These are phyloP conservation scores for Sipha maydis DNA, from an alignment of 2,888 invertebrate genomes.

Conservation along the genomic window DNA sequence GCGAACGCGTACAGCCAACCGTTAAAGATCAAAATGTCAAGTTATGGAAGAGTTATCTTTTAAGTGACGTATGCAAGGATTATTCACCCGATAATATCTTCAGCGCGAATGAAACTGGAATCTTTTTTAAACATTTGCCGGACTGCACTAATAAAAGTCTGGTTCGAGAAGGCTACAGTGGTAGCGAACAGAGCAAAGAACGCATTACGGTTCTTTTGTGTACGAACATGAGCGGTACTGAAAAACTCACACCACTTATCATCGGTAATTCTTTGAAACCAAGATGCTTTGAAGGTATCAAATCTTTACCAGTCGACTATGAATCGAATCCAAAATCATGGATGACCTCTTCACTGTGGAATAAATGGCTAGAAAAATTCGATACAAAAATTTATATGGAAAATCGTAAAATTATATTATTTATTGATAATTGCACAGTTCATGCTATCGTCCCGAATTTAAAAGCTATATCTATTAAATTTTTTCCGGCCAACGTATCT, in stretches of 20 bases:
- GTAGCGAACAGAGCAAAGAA: neutral
- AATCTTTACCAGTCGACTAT: slow-evolving; percentile 9
- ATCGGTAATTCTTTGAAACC: neutral
- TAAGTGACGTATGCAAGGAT: neutral
- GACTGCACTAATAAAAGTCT: neutral
- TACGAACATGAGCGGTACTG: slow-evolving; percentile 27
- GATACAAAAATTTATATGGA: neutral
- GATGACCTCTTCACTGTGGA: neutral
- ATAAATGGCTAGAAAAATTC: neutral
- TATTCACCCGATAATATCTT: neutral
- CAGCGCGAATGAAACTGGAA: neutral
- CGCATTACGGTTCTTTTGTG: slow-evolving; percentile 16
- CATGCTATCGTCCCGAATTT: neutral
- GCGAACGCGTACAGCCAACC: neutral
- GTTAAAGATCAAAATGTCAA: neutral
- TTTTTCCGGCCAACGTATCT: neutral
- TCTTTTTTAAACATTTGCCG: neutral
- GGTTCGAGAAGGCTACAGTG: neutral
- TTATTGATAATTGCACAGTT: neutral
- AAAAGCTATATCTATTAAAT: neutral
- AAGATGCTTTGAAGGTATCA: neutral
- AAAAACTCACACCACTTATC: neutral
- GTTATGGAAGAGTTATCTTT: neutral
- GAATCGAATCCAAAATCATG: neutral
- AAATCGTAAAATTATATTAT: neutral